These are phyloP conservation scores for Drosophila littoralis DNA, from an alignment of 1,140 invertebrate genomes.

Conservation along the genomic window DNA sequence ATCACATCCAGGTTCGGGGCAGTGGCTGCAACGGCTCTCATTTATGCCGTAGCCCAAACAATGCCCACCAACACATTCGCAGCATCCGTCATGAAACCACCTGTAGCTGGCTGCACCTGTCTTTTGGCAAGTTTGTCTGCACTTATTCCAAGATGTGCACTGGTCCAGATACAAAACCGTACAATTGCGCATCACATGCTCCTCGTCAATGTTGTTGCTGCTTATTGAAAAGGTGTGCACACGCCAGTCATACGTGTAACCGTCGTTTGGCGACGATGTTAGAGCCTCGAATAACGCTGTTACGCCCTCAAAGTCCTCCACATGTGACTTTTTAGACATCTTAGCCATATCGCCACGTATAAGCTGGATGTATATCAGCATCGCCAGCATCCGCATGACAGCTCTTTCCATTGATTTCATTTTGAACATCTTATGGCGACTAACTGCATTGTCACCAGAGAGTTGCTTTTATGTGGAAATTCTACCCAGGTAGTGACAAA, in stretches of 20 bases:
- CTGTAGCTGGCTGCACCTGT: slow-evolving; percentile 84
- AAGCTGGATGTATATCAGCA: slow-evolving; percentile 15
- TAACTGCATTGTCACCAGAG: neutral
- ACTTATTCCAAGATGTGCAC: slow-evolving; percentile 95
- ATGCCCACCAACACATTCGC: slow-evolving; percentile 94
- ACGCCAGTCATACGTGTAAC: slow-evolving; percentile 87
- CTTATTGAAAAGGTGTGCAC: slow-evolving; percentile 90
- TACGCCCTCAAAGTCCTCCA: slow-evolving; percentile 92
- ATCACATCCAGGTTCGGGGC: slow-evolving; percentile 55
- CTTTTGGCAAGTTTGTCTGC: slow-evolving; percentile 62
- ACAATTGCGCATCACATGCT: slow-evolving; percentile 88
- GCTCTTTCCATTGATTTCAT: slow-evolving; percentile 83
- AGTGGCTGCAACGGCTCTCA: slow-evolving; percentile 61
- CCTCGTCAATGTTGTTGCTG: slow-evolving; percentile 81
- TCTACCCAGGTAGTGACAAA: slow-evolving; percentile 2
- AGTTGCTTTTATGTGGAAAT: neutral
- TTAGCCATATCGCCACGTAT: slow-evolving; percentile 72
- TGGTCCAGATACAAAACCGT: slow-evolving; percentile 95
- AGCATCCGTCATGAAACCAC: slow-evolving; percentile 98
- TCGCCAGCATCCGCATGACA: slow-evolving; percentile 83
- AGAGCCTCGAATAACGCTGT: slow-evolving; percentile 92
- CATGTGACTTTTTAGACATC: slow-evolving; percentile 90
- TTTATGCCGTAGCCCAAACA: slow-evolving; percentile 92
- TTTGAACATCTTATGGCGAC: slow-evolving; percentile 26
- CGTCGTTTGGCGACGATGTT: slow-evolving; percentile 90